A percentile compares a stretch with the other conserved stretches of the same genome.
Evolutionary conservation across 2,888 invertebrate genomes (phyloP).

Genomic region (Tricholauxania praeusta): DNA sequence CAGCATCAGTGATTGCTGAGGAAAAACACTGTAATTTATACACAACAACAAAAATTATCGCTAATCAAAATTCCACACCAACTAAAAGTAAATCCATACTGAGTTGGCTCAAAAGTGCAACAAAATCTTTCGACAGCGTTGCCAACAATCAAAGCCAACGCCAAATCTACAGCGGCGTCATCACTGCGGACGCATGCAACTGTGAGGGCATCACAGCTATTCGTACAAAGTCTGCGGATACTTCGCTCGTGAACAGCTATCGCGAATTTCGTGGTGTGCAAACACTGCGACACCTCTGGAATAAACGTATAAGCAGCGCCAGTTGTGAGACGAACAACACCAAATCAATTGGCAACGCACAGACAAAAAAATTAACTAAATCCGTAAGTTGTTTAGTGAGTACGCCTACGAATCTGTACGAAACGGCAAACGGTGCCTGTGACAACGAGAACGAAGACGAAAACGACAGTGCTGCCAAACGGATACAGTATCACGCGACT

Average conservation of each 20-base stretch:
- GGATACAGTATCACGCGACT: constrained; percentile 42
- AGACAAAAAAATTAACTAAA: constrained; percentile 56
- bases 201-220: constrained; percentile 12
- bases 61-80: constrained; percentile 34
- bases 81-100: constrained; percentile 62
- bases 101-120: constrained; percentile 61
- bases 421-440: neutral
- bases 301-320: constrained; percentile 60
- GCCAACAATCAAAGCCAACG: constrained; percentile 31
- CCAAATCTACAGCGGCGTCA: constrained; percentile 18
- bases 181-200: constrained; percentile 12
- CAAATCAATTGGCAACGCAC: constrained; percentile 30
- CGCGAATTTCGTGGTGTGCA: constrained; percentile 65
- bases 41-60: constrained; percentile 21
- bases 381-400: constrained; percentile 61
- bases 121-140: constrained; percentile 37
- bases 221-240: constrained; percentile 39
- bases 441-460: constrained; percentile 23
- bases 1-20: constrained; percentile 40
- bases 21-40: constrained; percentile 12
- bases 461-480: constrained; percentile 30
- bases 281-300: constrained; percentile 65
- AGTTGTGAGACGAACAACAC: constrained; percentile 38
- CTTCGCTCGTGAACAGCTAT: constrained; percentile 41
- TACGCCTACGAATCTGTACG: constrained; percentile 43